These are phyloP conservation scores for Meiosimyza decipiens DNA, from an alignment of 2,888 invertebrate species.

Conservation along the genomic window DNA sequence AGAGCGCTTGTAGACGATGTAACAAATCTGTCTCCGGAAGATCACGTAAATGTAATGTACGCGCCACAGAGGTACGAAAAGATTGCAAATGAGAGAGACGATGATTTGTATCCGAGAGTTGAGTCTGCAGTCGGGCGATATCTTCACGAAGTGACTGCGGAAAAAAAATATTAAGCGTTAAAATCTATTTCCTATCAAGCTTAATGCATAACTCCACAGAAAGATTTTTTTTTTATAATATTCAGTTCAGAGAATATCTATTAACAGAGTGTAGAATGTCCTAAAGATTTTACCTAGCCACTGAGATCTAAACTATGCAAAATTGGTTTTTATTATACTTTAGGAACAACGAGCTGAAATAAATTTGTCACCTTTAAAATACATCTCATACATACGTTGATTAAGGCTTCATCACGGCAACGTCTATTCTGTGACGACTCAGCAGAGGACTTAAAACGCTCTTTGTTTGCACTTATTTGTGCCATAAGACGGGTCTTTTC, in stretches of 20 bases:
- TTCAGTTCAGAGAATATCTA: no score
- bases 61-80: conserved; percentile 80
- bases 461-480: conserved; percentile 60
- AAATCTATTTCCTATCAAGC: no score
- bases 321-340: no score
- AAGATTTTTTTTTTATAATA: no score
- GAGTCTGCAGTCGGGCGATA: conserved; percentile 78
- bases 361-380: background rate
- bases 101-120: conserved; percentile 78
- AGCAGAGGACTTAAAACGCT: conserved; percentile 60
- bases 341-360: background rate
- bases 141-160: conserved; percentile 78
- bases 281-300: no score
- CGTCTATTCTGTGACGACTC: conserved; percentile 64
- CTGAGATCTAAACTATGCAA: no score
- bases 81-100: conserved; percentile 82
- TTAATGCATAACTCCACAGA: no score
- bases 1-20: conserved; percentile 82
- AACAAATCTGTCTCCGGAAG: conserved; percentile 82
- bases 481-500: conserved; percentile 72
- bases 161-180: background rate
- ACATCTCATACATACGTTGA: conserved; percentile 53
- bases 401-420: conserved; percentile 64
- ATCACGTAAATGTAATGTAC: conserved; percentile 78
- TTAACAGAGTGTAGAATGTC: no score